phyloP scores from a whole-genome alignment of 2,797 vertebrate species.

The Harpagifer antarcticus region DNA sequence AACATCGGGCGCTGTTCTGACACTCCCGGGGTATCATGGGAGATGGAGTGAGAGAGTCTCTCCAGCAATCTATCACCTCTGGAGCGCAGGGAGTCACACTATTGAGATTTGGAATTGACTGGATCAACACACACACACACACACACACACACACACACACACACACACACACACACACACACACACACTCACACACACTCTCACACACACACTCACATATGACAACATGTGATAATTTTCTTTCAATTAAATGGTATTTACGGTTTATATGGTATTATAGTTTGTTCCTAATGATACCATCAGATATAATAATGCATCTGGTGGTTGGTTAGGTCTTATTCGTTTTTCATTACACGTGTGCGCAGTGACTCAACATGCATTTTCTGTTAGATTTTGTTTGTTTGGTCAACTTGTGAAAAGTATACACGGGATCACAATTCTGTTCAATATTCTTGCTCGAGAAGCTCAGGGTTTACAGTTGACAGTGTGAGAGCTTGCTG shows the following conservation, averaged over 20 bases:
- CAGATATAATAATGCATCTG: too few species aligned
- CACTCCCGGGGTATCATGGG: conserved; percentile 27
- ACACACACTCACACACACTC: not conserved
- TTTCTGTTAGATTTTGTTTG: conserved; percentile 39
- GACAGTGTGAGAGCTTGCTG: not conserved
- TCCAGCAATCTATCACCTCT: conserved; percentile 55
- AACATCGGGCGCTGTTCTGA: conserved; percentile 15
- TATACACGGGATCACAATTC: conserved; percentile 23
- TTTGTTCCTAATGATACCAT: too few species aligned
- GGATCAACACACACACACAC: not conserved
- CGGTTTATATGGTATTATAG: not conserved
- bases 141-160: not conserved
- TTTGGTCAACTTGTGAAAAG: conserved; percentile 44
- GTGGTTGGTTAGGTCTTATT: too few species aligned
- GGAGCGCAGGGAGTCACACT: conserved; percentile 21
- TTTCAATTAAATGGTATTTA: not conserved
- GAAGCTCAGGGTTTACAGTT: conserved; percentile 11
- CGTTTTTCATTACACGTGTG: conserved; percentile 33
- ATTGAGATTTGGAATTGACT: conserved; percentile 11
- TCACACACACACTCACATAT: not conserved
- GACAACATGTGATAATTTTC: not conserved
- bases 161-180: not conserved
- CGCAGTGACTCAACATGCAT: conserved; percentile 23
- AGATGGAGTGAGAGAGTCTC: conserved; percentile 44
- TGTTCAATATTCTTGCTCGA: conserved; percentile 6